Evolutionary conservation across 2,797 vertebrate species (phyloP).

Genomic region (Pogoniulus pusillus): DNA sequence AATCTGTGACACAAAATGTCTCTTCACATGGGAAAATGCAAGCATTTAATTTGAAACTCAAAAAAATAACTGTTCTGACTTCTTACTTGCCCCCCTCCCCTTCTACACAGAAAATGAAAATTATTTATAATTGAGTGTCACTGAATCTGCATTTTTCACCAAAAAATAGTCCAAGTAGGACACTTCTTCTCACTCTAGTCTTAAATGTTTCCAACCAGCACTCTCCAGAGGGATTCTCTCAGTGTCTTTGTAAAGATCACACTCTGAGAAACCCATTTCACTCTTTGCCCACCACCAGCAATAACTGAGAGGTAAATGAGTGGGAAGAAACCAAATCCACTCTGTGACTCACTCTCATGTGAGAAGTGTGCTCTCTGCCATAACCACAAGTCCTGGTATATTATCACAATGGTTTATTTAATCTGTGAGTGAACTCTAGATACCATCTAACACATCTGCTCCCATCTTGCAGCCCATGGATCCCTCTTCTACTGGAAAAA

Average conservation of each 20-base stretch:
- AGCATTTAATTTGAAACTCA: not conserved
- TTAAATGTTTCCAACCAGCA: not conserved
- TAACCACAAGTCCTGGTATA: not conserved
- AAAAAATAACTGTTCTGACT: not conserved
- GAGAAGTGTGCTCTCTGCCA: constrained; percentile 5
- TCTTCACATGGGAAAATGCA: not conserved
- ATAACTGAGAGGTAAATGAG: constrained; percentile 10
- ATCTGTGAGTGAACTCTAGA: constrained; percentile 14
- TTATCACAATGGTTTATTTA: constrained; percentile 43
- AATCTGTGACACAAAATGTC: not conserved
- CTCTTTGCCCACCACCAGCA: not conserved
- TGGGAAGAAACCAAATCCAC: not conserved
- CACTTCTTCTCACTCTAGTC: not conserved
- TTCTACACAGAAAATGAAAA: not conserved
- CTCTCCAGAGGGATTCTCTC: constrained; percentile 8
- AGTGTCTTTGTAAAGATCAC: constrained; percentile 10
- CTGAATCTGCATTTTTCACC: not conserved
- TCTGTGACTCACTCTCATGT: constrained; percentile 37
- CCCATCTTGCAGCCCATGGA: not conserved
- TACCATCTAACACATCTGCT: constrained; percentile 13
- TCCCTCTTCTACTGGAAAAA: not conserved
- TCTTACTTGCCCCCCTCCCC: not conserved
- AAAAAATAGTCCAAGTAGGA: not conserved
- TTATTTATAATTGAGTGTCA: not conserved
- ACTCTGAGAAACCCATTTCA: constrained; percentile 22